A percentile compares a stretch with the other conserved stretches of the same genome.
phyloP scores from a whole-genome alignment of 2,888 invertebrate genomes.

The Abscondita cerata region DNA sequence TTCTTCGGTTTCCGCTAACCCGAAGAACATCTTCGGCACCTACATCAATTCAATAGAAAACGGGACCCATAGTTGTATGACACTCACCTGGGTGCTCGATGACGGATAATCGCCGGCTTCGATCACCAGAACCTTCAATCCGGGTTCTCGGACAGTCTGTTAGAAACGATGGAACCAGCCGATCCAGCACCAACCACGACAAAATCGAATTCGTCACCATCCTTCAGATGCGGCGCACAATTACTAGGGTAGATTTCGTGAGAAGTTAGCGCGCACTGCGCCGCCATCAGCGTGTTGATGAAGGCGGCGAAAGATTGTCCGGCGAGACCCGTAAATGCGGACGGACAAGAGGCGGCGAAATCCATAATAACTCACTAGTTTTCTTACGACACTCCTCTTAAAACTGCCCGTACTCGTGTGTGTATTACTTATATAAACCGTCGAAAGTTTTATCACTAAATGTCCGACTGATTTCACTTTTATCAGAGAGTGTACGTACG shows the following conservation, averaged over 20 bases:
- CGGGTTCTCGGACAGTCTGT: slow-evolving; percentile 55
- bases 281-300: slow-evolving; percentile 65
- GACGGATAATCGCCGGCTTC: slow-evolving; percentile 53
- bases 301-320: slow-evolving; percentile 64
- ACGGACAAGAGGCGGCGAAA: no score
- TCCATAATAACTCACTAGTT: no score
- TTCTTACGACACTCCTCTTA: no score
- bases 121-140: slow-evolving; percentile 53
- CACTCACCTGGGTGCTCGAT: slow-evolving; percentile 66
- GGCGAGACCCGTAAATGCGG: no score
- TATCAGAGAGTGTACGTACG: no score
- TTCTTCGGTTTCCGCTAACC: slow-evolving; percentile 48
- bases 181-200: slow-evolving; percentile 61
- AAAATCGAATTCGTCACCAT: slow-evolving; percentile 66
- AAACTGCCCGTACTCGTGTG: no score
- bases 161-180: slow-evolving; percentile 61
- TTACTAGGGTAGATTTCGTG: slow-evolving; percentile 44
- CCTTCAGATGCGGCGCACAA: slow-evolving; percentile 36
- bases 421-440: no score
- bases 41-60: slow-evolving; percentile 14
- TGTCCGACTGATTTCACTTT: no score
- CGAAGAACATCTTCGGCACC: slow-evolving; percentile 48
- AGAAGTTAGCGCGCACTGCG: slow-evolving; percentile 64
- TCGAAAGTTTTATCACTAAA: no score
- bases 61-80: not conserved